These are phyloP conservation scores for Balaeniceps rex DNA, from an alignment of 2,113 vertebrate genomes.

Conservation along the genomic window DNA sequence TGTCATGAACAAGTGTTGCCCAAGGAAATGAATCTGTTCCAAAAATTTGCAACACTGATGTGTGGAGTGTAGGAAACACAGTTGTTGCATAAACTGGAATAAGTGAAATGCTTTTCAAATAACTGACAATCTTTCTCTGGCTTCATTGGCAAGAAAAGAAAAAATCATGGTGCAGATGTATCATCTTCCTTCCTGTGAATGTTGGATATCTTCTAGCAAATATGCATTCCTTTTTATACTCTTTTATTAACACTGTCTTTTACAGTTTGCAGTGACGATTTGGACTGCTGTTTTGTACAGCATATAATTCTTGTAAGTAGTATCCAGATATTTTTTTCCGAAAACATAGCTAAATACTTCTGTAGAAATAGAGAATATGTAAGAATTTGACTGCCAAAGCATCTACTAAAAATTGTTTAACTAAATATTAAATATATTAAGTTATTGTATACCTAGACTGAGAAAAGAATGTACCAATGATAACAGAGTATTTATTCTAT, in stretches of 20 bases:
- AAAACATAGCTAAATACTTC: background rate
- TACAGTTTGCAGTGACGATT: constrained; percentile 9
- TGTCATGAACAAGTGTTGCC: background rate
- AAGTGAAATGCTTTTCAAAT: background rate
- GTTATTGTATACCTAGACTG: constrained; percentile 48
- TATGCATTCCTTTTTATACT: background rate
- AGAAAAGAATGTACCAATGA: constrained; percentile 37
- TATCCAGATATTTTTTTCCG: background rate
- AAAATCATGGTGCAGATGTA: too few relatives aligned
- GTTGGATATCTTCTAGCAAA: too few relatives aligned
- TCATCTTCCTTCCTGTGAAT: too few relatives aligned
- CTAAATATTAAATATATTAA: constrained; percentile 54
- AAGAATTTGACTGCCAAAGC: constrained; percentile 36
- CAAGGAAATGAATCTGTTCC: background rate
- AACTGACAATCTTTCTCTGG: background rate
- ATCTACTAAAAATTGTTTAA: constrained; percentile 22
- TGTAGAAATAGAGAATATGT: constrained; percentile 17
- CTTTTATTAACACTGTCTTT: background rate
- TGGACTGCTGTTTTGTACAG: constrained; percentile 9
- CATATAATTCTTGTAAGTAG: background rate
- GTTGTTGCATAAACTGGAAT: background rate
- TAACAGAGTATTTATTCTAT: constrained; percentile 66
- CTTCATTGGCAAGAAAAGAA: too few relatives aligned
- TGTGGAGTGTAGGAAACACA: background rate
- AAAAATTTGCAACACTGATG: background rate